Evolutionary conservation across 2,113 vertebrate species (phyloP).

Genomic region (Orthonyx spaldingii): DNA sequence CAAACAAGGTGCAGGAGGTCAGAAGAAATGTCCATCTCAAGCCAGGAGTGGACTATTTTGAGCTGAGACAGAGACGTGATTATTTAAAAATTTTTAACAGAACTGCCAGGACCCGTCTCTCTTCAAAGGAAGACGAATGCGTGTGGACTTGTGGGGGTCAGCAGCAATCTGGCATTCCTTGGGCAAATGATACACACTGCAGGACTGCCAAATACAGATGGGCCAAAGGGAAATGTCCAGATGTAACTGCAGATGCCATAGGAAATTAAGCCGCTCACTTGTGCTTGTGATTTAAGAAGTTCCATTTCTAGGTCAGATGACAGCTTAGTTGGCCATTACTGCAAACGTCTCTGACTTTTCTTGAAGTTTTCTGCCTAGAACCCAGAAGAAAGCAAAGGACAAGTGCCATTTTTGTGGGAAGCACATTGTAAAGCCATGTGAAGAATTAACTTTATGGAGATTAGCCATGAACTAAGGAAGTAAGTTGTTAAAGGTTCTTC

Average conservation of each 20-base stretch:
- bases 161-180: neutral
- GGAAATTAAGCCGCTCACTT: constrained; percentile 7
- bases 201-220: constrained; percentile 1
- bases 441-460: neutral
- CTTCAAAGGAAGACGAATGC: neutral
- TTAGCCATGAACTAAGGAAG: neutral
- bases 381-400: neutral
- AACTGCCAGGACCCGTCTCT: neutral
- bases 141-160: neutral
- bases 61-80: neutral
- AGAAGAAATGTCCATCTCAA: neutral
- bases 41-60: neutral
- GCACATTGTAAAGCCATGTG: neutral
- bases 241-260: constrained; percentile 3
- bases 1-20: neutral
- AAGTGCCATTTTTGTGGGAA: neutral
- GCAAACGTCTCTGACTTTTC: neutral
- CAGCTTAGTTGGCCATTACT: neutral
- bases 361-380: constrained; percentile 4
- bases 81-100: neutral
- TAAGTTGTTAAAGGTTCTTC: neutral
- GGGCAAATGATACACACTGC: neutral
- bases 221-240: constrained; percentile 3
- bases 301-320: constrained; percentile 31
- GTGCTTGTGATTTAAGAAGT: neutral